phyloP scores from a whole-genome alignment of 2,797 vertebrate genomes.

The Mionectes olivaceus region DNA sequence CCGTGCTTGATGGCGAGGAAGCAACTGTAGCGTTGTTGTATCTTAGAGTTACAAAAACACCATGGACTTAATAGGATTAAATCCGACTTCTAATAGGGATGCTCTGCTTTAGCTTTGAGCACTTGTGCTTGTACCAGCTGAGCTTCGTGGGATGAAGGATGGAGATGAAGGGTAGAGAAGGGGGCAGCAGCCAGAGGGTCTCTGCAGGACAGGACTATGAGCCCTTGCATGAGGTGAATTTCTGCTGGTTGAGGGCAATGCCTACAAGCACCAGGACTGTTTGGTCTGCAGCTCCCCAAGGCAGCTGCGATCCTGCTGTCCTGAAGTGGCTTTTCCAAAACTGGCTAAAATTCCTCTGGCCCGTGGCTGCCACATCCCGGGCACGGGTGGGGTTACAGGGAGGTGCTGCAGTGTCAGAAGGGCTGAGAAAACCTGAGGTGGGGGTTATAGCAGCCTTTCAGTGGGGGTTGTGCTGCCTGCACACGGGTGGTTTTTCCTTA shows the following conservation, averaged over 20 bases:
- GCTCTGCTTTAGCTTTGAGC: neutral
- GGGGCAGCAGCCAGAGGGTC: neutral
- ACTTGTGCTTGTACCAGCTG: accelerated
- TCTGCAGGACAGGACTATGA: neutral
- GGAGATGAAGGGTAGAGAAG: neutral
- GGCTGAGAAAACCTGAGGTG: neutral
- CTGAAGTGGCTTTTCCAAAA: neutral
- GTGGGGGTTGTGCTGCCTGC: neutral
- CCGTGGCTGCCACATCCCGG: accelerated
- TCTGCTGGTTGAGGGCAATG: accelerated
- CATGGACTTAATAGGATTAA: neutral
- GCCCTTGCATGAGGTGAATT: accelerated
- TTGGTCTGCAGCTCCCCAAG: neutral
- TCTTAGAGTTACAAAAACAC: neutral
- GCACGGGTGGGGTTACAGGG: accelerated
- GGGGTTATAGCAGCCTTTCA: neutral
- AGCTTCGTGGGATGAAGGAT: accelerated
- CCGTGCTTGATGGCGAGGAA: neutral
- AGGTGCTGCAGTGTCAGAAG: accelerated
- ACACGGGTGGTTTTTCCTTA: neutral
- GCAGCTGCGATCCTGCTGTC: accelerated
- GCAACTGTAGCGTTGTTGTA: neutral
- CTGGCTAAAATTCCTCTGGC: accelerated
- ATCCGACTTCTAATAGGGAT: neutral
- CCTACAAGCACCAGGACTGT: accelerated